Base-by-base conservation (phyloP, 2,113 vertebrate genomes). In the Amphiprion percula region DNA sequence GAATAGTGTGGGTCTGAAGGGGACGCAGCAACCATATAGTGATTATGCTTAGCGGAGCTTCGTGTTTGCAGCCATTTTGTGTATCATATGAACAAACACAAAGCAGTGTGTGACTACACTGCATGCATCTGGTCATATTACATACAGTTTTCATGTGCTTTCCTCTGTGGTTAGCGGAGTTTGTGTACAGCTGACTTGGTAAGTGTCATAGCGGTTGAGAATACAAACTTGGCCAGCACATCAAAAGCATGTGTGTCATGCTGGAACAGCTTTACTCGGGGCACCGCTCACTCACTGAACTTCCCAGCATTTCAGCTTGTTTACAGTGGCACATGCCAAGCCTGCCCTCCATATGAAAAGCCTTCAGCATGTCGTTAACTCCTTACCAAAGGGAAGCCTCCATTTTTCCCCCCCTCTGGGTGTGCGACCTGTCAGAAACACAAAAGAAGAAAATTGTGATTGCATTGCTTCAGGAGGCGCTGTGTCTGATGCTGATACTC, bases 311-410 rank as follows among this genome's bases (percentile, higher is more conserved):
- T 86, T 78, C 77, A 77, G 86, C 88, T 86, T 92, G 91, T 91
- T 92, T 92, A 91, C 89, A 79, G 80, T 72, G 83, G 85, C 90
- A 80, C 88, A 88, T 85, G 82, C 89, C 92, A 92, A 89, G 71
- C 75, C 77, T 85, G 61, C 67, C 81, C 77, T 81, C 81, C 68
- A 49, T 90, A 79, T 90, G 73, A 90, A 91, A 91, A 91, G 88
- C 88, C 88, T 77, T 83, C 85, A 77, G 85, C 75, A 68, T 90
- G 91, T 84, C 65, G 82, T 92, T 89, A 91, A 89, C 78, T 86
- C 88, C 66, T 71, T 87, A 88, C 88, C 84, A 66, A 87, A 82
- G 74, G 82, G 83, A 90, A 92, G 80, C 72, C 68, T 85, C 75
- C 49, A 69, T 47, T 53, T 60, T 61, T 69, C 63, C 52, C 33